Evolutionary conservation across 1,140 invertebrate species (phyloP), one percentile per base, ranked within the genome.

Genomic region (Calliphora vicina): DNA sequence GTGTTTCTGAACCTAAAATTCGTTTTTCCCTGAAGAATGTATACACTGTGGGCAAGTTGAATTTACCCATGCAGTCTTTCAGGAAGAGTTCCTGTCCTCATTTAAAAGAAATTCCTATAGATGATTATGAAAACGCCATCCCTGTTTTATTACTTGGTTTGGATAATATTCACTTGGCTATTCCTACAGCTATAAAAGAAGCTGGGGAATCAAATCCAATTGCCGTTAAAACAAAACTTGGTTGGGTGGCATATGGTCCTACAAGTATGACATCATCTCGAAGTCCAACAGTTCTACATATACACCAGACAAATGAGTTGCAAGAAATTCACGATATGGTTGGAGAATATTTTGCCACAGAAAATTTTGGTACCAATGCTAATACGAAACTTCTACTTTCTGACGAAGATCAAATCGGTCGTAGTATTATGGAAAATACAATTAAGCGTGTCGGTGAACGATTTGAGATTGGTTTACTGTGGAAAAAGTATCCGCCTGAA

Each of bases 391-490:
- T 45, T 9, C 57, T 61, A 4, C 57, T 6, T n/a, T 71, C 78
- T 29, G 35, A 35, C 15, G 83, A 81, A 10, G 13, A 81, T 45
- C 6, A 81, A 71, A 26, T n/a, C 10, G 83, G 76, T 27, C 43
- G 23, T 27, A 26, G 71, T 29, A 72, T 81, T 23, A 27, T 84
- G 9, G 74, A 82, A 57, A 25, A 57, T 4, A 35, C 81, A 15
- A 80, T 57, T 12, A 78, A 80, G 8, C 23, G 20, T 29, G 61
- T 67, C 6, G 73, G 81, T 35, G 61, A 80, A 4, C 83, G 50
- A n/a, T 86, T 82, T 72, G 82, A 85, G 15, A 82, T 82, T 4
- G 82, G 84, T 17, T 57, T 85, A 26, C 42, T 87, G 1, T 87
- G 85, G 84, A 84, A 84, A 67, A 15, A 80, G 4, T 74, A 84